Percentiles rank a stretch among this genome's conserved stretches.
These are phyloP conservation scores for Mythimna loreyi DNA, from an alignment of 2,888 invertebrate genomes.

Conservation along the genomic window DNA sequence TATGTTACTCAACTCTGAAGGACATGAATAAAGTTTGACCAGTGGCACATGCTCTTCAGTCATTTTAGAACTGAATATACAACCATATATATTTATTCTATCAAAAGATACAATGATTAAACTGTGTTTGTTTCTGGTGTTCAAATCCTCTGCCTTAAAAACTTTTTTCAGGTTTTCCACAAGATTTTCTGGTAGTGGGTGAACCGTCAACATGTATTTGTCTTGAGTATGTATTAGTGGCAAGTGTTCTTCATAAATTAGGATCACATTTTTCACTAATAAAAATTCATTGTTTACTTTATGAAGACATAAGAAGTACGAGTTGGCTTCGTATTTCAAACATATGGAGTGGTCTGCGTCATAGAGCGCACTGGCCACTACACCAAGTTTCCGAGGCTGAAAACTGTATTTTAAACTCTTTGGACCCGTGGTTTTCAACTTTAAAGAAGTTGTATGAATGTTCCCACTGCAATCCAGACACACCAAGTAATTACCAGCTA, in stretches of 20 bases:
- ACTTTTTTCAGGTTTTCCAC: conserved; percentile 59
- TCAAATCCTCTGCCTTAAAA: conserved; percentile 58
- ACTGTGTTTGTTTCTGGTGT: conserved; percentile 43
- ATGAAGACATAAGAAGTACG: conserved; percentile 72
- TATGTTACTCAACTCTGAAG: conserved; percentile 77
- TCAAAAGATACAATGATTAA: conserved; percentile 75
- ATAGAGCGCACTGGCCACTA: conserved; percentile 64
- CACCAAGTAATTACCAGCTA: conserved; percentile 74
- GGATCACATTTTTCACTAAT: conserved; percentile 63
- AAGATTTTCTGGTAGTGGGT: conserved; percentile 56
- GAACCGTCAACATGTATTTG: conserved; percentile 66
- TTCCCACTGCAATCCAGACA: conserved; percentile 78
- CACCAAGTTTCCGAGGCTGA: conserved; percentile 67
- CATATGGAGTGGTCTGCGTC: conserved; percentile 68
- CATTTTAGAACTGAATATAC: conserved; percentile 68
- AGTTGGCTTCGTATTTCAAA: conserved; percentile 71
- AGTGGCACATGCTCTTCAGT: conserved; percentile 63
- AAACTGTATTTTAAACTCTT: conserved; percentile 74
- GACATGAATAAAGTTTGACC: conserved; percentile 76
- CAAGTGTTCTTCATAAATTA: conserved; percentile 60
- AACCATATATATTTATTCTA: conserved; percentile 71
- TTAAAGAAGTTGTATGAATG: conserved; percentile 75
- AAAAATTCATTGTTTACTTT: conserved; percentile 73
- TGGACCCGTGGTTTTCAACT: conserved; percentile 76
- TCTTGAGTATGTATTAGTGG: conserved; percentile 51